phyloP scores from a whole-genome alignment of 1,140 invertebrate species.

The Elymnias hypermnestra region DNA sequence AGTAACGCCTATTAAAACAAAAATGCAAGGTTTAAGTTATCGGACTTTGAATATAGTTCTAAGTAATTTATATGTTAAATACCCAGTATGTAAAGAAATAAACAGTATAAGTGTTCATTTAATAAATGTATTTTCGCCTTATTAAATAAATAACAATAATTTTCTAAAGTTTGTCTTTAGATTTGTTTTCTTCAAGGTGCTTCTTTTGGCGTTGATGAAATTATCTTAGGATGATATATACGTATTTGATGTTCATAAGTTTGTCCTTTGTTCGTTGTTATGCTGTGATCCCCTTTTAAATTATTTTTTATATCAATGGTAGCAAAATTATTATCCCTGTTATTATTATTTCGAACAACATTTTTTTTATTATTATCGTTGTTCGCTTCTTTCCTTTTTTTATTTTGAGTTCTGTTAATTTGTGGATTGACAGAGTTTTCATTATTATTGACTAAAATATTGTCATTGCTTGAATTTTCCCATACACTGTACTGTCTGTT shows the following conservation, averaged over 20 bases:
- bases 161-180: no score
- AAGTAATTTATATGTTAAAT: no score
- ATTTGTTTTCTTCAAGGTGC: no score
- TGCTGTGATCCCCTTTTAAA: neutral
- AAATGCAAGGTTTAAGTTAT: no score
- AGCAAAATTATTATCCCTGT: conserved; percentile 2
- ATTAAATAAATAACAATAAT: conserved; percentile 1
- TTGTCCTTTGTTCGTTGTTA: conserved; percentile 1
- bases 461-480: no score
- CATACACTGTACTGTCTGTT: no score
- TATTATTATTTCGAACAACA: neutral
- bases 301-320: neutral
- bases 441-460: no score
- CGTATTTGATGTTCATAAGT: conserved; percentile 11
- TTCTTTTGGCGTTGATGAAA: neutral
- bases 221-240: conserved; percentile 12
- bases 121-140: neutral
- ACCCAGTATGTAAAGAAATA: neutral
- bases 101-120: neutral
- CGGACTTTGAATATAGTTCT: no score
- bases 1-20: no score
- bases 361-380: neutral
- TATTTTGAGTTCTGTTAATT: neutral
- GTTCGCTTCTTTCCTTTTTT: neutral
- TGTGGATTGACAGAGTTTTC: no score